These are phyloP conservation scores for Ricordea florida DNA, from an alignment of 92 coral and sea anemone genomes.

Conservation along the genomic window DNA sequence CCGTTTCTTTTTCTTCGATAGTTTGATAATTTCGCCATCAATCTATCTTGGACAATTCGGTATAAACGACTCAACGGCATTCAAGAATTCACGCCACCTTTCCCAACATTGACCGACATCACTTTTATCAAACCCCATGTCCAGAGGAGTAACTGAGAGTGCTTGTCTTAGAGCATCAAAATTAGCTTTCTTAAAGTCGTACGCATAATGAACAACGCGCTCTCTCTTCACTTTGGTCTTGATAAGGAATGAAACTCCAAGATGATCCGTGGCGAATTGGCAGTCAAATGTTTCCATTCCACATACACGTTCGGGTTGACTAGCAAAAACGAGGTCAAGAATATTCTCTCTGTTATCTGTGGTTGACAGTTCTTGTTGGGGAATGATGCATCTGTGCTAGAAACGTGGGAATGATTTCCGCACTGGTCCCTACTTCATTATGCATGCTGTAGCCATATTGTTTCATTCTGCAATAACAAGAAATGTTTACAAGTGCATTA, in stretches of 20 bases:
- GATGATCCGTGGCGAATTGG: constrained; percentile 31
- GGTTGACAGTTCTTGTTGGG: constrained; percentile 42
- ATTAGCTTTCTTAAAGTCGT: constrained; percentile 23
- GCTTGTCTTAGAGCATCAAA: background rate
- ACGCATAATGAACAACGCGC: background rate
- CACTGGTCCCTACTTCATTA: too few relatives aligned
- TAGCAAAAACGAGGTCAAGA: constrained; percentile 27
- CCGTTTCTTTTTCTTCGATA: too few relatives aligned
- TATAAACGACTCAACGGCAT: too few relatives aligned
- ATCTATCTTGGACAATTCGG: too few relatives aligned
- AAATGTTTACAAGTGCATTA: too few relatives aligned
- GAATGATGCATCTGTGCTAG: constrained; percentile 42
- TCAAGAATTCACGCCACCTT: background rate
- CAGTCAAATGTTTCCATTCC: background rate
- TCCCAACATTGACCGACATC: constrained; percentile 7
- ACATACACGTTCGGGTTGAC: constrained; percentile 14
- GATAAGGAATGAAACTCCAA: background rate
- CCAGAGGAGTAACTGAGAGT: background rate
- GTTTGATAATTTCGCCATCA: too few relatives aligned
- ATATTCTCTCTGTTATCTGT: constrained; percentile 40
- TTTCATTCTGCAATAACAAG: too few relatives aligned
- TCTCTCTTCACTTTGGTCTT: background rate
- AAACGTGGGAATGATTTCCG: constrained; percentile 43
- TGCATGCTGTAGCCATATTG: too few relatives aligned
- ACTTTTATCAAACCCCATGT: constrained; percentile 12